These are phyloP conservation scores for Pachycephala philippinensis DNA, from an alignment of 2,113 vertebrate genomes.

Conservation along the genomic window DNA sequence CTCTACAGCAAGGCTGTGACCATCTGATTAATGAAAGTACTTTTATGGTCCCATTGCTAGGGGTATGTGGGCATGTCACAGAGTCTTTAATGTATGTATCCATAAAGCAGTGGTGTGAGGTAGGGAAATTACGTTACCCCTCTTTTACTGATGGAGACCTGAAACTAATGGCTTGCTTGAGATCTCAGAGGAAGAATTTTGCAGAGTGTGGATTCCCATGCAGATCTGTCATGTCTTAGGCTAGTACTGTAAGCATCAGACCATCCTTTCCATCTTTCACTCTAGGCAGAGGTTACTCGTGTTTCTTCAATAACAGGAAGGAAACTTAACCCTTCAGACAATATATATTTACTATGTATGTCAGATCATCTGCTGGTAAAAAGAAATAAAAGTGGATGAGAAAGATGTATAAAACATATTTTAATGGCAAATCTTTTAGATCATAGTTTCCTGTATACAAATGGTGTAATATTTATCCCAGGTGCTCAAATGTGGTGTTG, in stretches of 20 bases:
- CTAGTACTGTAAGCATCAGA: not conserved
- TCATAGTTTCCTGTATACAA: constrained; percentile 13
- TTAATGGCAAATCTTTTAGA: constrained; percentile 13
- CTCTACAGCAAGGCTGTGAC: not conserved
- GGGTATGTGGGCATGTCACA: not conserved
- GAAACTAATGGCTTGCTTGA: constrained; percentile 30
- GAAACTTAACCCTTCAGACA: not conserved
- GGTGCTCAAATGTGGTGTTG: constrained; percentile 22
- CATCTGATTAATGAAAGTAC: not conserved
- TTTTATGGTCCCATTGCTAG: not conserved
- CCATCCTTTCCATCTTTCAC: not conserved
- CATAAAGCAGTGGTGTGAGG: not conserved
- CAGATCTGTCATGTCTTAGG: not conserved
- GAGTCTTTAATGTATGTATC: not conserved
- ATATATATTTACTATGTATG: not conserved
- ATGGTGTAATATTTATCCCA: constrained; percentile 48
- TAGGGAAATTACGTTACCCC: constrained; percentile 30
- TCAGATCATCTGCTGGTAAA: constrained; percentile 2
- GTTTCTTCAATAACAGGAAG: constrained; percentile 27
- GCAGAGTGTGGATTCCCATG: not conserved
- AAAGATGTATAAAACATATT: constrained; percentile 19
- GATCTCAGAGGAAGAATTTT: constrained; percentile 33
- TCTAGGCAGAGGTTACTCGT: not conserved
- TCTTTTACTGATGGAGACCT: not conserved
- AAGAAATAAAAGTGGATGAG: not conserved